These are phyloP conservation scores for Pitangus sulphuratus DNA, from an alignment of 2,797 vertebrate species.

Conservation along the genomic window DNA sequence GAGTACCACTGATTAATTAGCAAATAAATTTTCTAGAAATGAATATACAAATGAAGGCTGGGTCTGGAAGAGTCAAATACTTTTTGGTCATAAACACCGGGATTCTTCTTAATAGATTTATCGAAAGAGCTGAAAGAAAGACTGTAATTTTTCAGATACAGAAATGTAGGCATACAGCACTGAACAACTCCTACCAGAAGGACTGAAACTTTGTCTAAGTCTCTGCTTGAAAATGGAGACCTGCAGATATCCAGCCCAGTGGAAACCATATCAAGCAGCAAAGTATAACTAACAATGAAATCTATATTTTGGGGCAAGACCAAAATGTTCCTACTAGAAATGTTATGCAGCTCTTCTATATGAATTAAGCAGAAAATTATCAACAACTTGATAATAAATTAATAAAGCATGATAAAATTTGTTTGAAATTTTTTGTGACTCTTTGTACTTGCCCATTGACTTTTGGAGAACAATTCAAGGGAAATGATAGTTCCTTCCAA, in stretches of 20 bases:
- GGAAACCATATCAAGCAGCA: not conserved
- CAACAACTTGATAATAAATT: not conserved
- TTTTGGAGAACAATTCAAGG: not conserved
- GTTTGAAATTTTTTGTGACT: not conserved
- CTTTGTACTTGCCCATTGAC: not conserved
- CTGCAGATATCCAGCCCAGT: not conserved
- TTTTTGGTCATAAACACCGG: not conserved
- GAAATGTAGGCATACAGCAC: fast-evolving
- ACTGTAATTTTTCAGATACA: not conserved
- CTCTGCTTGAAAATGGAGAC: not conserved
- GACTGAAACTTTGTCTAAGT: not conserved
- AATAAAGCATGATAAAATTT: not conserved
- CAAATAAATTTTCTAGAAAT: not conserved
- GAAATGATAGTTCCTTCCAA: not conserved
- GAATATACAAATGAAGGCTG: not conserved
- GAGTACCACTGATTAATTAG: not conserved
- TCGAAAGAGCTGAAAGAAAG: not conserved
- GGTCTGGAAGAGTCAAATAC: not conserved
- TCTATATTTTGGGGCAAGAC: not conserved
- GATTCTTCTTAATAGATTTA: not conserved
- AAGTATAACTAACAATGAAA: not conserved
- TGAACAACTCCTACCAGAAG: not conserved
- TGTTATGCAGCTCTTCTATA: not conserved
- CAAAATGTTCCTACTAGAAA: not conserved
- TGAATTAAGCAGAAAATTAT: not conserved